Percentiles rank a stretch among this genome's conserved stretches.
Conservation (phyloP, 2,888 invertebrate genomes). For the Conomelus anceps region DNA sequence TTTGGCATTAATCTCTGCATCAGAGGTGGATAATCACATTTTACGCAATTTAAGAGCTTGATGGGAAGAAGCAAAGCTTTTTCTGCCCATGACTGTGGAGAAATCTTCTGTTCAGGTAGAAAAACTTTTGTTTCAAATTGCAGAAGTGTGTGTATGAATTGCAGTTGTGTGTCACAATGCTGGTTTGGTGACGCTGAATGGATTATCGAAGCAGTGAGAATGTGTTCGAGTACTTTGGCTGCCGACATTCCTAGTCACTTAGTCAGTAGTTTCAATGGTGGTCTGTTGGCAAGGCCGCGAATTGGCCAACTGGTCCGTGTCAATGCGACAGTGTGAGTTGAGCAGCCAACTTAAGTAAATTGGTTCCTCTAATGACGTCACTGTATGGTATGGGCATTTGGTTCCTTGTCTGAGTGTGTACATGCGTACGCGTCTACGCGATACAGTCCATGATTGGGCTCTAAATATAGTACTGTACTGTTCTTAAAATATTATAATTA, state of each 20-base stretch:
- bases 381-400: too few species aligned
- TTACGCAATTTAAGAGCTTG: too few species aligned
- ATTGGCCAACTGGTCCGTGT: background rate
- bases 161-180: background rate
- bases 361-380: background rate
- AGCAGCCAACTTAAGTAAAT: background rate
- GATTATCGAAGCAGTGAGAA: background rate
- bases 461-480: too few species aligned
- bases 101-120: too few species aligned
- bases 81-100: too few species aligned
- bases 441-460: too few species aligned
- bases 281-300: background rate
- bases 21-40: too few species aligned
- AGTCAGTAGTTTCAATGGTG: too few species aligned
- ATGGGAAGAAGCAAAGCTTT: too few species aligned
- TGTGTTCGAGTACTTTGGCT: background rate
- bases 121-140: too few species aligned
- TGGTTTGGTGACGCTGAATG: background rate
- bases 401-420: background rate
- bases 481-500: too few species aligned
- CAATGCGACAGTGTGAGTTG: background rate
- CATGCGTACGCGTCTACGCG: background rate
- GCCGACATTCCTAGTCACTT: background rate
- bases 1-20: too few species aligned
- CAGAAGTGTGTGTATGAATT: background rate